Conservation (phyloP, 2,888 invertebrate genomes). For the Tetragnatha montana region DNA sequence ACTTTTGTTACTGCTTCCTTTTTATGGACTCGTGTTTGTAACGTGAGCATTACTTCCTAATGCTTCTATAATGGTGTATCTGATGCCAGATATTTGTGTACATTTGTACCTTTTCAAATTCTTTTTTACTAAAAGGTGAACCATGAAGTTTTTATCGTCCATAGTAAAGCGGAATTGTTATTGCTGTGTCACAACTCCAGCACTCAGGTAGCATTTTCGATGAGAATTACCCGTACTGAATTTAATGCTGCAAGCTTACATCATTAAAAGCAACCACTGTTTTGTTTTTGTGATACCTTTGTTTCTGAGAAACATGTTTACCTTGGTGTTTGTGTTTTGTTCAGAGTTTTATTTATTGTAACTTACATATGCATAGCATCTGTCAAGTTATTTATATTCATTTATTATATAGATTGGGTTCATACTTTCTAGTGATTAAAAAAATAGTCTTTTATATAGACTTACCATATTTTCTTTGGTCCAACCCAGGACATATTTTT, state of each 20-base stretch:
- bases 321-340: background rate
- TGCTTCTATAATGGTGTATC: slow-evolving; percentile 9
- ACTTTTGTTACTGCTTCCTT: slow-evolving; percentile 68
- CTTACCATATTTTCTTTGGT: too few relatives aligned
- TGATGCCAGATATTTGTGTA: background rate
- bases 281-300: slow-evolving; percentile 13
- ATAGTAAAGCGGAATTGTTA: background rate
- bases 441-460: too few relatives aligned
- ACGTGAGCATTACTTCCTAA: slow-evolving; percentile 40
- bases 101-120: slow-evolving; percentile 7
- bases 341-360: background rate
- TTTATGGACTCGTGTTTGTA: slow-evolving; percentile 57
- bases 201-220: background rate
- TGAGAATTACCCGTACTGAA: background rate
- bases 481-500: too few relatives aligned
- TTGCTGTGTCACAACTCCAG: background rate
- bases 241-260: background rate
- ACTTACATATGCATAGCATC: background rate
- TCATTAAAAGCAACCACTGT: background rate
- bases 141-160: background rate
- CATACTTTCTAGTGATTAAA: too few relatives aligned
- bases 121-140: background rate
- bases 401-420: background rate
- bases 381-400: background rate
- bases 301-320: background rate